Evolutionary conservation across 1,140 invertebrate species (phyloP).

Genomic region (Pseudomyrmex dendroicus): DNA sequence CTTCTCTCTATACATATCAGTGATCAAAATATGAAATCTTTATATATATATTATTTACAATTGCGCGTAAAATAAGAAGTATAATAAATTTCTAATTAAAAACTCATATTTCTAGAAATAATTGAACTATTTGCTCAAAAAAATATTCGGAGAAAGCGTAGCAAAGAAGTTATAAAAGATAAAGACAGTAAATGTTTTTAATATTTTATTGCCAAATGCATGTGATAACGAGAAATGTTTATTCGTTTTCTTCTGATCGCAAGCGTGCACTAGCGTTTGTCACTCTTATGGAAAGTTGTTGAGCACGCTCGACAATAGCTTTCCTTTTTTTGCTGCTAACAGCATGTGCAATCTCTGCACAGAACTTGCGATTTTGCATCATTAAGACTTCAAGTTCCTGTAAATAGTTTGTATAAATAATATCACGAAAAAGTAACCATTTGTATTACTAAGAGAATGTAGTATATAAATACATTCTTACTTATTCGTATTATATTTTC

Average conservation of each 20-base stretch:
- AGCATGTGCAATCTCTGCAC: slow-evolving; percentile 98
- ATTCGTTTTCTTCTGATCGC: slow-evolving; percentile 99
- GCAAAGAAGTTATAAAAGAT: neutral
- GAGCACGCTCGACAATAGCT: slow-evolving; percentile 97
- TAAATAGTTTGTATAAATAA: slow-evolving; percentile 71
- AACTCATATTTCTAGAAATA: no score
- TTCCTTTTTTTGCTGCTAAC: slow-evolving; percentile 99
- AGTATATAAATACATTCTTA: neutral
- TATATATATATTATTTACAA: neutral
- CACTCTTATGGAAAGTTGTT: slow-evolving; percentile 97
- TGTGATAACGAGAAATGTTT: slow-evolving; percentile 84
- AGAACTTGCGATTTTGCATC: slow-evolving; percentile 99
- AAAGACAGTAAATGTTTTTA: slow-evolving; percentile 57
- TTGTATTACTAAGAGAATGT: neutral
- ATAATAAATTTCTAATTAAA: no score
- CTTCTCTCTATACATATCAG: neutral
- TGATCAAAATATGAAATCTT: neutral
- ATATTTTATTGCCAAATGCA: slow-evolving; percentile 71
- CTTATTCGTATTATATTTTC: neutral
- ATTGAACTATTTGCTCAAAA: no score
- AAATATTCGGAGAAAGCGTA: no score
- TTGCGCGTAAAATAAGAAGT: neutral
- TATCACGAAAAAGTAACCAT: neutral
- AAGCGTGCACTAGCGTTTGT: slow-evolving; percentile 98
- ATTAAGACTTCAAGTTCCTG: slow-evolving; percentile 99